These are phyloP conservation scores for Anneissia japonica DNA, from an alignment of 35 echinoderm and acorn worm genomes.

Conservation along the genomic window DNA sequence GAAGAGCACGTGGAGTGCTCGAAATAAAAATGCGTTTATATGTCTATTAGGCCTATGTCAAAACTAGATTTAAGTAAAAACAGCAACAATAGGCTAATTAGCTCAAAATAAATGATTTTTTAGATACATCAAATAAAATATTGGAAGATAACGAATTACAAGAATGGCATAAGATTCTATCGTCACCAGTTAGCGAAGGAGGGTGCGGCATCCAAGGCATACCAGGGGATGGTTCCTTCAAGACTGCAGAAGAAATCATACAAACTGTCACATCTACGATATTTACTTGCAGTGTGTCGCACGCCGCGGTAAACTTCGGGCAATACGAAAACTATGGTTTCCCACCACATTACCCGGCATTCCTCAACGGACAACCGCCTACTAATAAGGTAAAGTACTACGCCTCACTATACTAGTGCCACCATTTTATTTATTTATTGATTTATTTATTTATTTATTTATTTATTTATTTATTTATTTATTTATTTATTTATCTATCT, in stretches of 20 bases:
- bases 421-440: too few species aligned
- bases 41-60: too few species aligned
- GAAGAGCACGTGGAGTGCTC: too few species aligned
- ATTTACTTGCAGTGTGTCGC: slow-evolving; percentile 58
- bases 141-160: slow-evolving; percentile 47
- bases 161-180: slow-evolving; percentile 23
- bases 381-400: slow-evolving; percentile 56
- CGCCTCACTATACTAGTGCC: too few species aligned
- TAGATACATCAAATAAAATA: slow-evolving; percentile 27
- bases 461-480: too few species aligned
- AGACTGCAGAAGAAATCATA: slow-evolving; percentile 41
- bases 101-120: too few species aligned
- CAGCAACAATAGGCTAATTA: too few species aligned
- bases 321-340: slow-evolving; percentile 80
- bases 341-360: slow-evolving; percentile 68
- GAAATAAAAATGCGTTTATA: too few species aligned
- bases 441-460: too few species aligned
- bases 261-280: slow-evolving; percentile 49
- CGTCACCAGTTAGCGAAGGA: background rate
- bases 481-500: too few species aligned
- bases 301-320: slow-evolving; percentile 52
- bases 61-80: too few species aligned
- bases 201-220: too few species aligned
- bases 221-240: slow-evolving; percentile 30
- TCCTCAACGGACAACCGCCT: slow-evolving; percentile 36